A percentile compares a stretch with the other conserved stretches of the same genome.
phyloP scores from a whole-genome alignment of 2,113 vertebrate genomes.

The Pterocles burchelli region DNA sequence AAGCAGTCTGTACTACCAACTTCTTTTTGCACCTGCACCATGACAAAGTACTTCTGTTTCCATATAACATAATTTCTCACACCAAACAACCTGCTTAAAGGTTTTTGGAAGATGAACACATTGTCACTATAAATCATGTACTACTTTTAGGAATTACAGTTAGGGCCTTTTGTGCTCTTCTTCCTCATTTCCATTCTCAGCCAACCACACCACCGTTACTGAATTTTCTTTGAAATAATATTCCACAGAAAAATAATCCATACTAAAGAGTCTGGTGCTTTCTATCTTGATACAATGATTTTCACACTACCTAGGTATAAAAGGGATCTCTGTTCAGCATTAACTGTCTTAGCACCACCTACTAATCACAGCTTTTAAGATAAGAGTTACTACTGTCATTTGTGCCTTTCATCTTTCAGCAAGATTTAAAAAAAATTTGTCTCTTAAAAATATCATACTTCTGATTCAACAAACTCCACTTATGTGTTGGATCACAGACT shows the following conservation, averaged over 20 bases:
- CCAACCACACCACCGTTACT: neutral
- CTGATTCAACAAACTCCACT: neutral
- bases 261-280: neutral
- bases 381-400: neutral
- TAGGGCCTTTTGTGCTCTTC: neutral
- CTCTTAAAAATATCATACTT: neutral
- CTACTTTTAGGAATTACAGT: neutral
- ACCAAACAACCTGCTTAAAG: neutral
- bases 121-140: neutral
- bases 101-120: neutral
- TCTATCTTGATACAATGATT: neutral
- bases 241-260: neutral
- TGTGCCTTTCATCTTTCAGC: neutral
- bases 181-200: neutral
- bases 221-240: neutral
- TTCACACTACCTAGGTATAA: neutral
- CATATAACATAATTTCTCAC: neutral
- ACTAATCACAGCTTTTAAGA: neutral
- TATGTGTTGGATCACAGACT: neutral
- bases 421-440: neutral
- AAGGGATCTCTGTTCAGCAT: neutral
- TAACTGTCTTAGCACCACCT: neutral
- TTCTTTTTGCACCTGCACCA: neutral
- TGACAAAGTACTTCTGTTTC: slow-evolving; percentile 1
- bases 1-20: neutral